phyloP scores from a whole-genome alignment of 2,888 invertebrate species.

The Euplexia lucipara region DNA sequence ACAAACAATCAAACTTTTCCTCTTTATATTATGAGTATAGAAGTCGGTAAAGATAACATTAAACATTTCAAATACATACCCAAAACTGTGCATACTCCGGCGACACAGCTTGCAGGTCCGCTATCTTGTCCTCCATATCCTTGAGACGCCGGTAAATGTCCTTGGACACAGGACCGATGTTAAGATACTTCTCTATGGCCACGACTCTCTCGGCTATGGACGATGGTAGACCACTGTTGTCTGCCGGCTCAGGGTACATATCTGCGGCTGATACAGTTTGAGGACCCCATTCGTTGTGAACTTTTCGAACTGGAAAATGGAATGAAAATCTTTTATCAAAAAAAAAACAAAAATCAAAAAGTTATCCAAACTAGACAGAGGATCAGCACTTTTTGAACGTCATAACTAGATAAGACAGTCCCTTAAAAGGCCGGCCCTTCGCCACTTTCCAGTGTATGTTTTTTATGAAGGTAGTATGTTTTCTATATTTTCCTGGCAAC shows the following conservation, averaged over 20 bases:
- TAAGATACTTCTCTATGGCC: conserved; percentile 92
- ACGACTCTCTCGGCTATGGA: conserved; percentile 93
- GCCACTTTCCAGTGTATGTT: no score
- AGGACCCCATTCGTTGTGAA: conserved; percentile 93
- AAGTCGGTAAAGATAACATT: no score
- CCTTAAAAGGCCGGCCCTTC: no score
- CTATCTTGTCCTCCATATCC: conserved; percentile 93
- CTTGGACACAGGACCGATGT: conserved; percentile 89
- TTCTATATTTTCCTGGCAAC: no score
- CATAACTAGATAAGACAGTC: no score
- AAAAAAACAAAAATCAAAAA: no score
- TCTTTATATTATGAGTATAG: no score
- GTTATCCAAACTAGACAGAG: no score
- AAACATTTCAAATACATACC: conserved; percentile 66
- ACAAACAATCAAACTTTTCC: no score
- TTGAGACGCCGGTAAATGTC: conserved; percentile 94
- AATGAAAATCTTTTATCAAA: no score
- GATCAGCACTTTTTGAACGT: no score
- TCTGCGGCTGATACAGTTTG: conserved; percentile 84
- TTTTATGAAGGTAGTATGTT: no score
- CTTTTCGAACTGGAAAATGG: conserved; percentile 92
- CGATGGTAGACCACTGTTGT: conserved; percentile 81
- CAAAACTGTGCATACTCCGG: conserved; percentile 95
- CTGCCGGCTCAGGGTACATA: conserved; percentile 59
- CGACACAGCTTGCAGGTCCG: conserved; percentile 94